These are phyloP conservation scores for Cremastinae sp. DNA, from an alignment of 2,888 invertebrate species.

Conservation along the genomic window DNA sequence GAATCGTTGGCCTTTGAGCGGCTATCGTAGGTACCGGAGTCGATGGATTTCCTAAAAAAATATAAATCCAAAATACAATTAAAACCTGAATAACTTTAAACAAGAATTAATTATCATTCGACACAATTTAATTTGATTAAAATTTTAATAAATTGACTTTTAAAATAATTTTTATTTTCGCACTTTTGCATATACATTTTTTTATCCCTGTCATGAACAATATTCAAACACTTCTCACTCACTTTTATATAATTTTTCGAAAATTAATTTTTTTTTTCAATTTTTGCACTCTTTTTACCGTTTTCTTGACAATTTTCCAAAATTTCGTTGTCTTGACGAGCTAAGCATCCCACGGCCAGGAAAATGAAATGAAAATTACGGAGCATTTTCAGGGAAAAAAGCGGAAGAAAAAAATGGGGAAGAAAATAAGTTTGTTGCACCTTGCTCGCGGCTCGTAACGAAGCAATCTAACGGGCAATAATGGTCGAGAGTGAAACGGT, in stretches of 20 bases:
- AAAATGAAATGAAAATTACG: not conserved
- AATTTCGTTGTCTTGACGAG: slow-evolving; percentile 2
- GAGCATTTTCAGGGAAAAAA: slow-evolving; percentile 8
- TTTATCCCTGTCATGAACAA: too few relatives aligned
- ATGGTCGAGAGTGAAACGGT: slow-evolving; percentile 36
- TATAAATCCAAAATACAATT: too few relatives aligned
- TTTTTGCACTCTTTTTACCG: too few relatives aligned
- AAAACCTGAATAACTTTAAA: too few relatives aligned
- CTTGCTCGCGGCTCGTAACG: slow-evolving; percentile 24
- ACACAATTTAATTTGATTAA: too few relatives aligned
- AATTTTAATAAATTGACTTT: too few relatives aligned
- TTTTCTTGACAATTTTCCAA: slow-evolving; percentile 1
- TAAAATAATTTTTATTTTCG: too few relatives aligned
- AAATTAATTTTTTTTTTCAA: too few relatives aligned
- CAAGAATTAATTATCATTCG: too few relatives aligned
- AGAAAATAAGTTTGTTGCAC: slow-evolving; percentile 34
- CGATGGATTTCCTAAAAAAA: slow-evolving; percentile 33
- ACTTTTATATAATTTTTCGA: too few relatives aligned
- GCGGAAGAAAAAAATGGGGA: not conserved
- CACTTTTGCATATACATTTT: too few relatives aligned
- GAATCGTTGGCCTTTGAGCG: slow-evolving; percentile 47
- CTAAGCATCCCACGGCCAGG: slow-evolving; percentile 11
- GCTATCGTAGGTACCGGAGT: slow-evolving; percentile 53
- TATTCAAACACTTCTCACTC: too few relatives aligned
- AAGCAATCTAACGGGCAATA: slow-evolving; percentile 37